Base-by-base conservation (phyloP, 1,140 invertebrate species). In the Lucilia sericata region DNA sequence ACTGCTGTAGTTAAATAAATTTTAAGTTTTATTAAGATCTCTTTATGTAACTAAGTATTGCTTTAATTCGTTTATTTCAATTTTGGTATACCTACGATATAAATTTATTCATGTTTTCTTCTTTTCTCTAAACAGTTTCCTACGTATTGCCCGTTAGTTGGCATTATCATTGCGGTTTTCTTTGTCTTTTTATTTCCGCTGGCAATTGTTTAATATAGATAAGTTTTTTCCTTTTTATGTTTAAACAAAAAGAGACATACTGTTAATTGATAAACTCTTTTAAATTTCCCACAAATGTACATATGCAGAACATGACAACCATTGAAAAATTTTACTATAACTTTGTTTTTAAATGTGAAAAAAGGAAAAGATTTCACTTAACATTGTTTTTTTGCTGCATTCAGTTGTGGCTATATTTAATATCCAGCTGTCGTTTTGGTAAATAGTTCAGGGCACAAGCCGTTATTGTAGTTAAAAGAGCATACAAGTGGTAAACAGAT, bases 301-400 rank as follows among this genome's bases (percentile, higher is more conserved):
- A 80, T 80, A 80, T 80, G 76, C 76, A 80, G 19, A 80, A 80
- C 76, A 80, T 80, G 76, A 80, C 76, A 80, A 49, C 76, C 76
- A 80, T 21, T 49, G 42, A 70, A 21, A 70, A 21, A n/a, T 70
- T n/a, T 70, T 70, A 21, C 42, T 49, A 21, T 49, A 80, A 78
- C n/a, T 80, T 80, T 80, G 21, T 49, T 80, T 42, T 80, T 49
- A 19, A 76, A 34, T 76, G 34, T 17, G 42, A n/a, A 51, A 51
- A 13, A 51, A 51, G 14, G 14, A 51, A 51, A 12, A 51, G 49
- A 51, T 51, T 10, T 51, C 49, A 2, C 10, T 17, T 51, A 51
- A 51, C 49, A 13, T 51, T 51, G 36, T n/a, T 36, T 36, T 51
- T 51, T 51, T 51, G 10, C 12, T 51, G 49, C 12, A 36, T 51